These are phyloP conservation scores for Pomacea maculata DNA, from an alignment of 1,140 invertebrate species.

Conservation along the genomic window DNA sequence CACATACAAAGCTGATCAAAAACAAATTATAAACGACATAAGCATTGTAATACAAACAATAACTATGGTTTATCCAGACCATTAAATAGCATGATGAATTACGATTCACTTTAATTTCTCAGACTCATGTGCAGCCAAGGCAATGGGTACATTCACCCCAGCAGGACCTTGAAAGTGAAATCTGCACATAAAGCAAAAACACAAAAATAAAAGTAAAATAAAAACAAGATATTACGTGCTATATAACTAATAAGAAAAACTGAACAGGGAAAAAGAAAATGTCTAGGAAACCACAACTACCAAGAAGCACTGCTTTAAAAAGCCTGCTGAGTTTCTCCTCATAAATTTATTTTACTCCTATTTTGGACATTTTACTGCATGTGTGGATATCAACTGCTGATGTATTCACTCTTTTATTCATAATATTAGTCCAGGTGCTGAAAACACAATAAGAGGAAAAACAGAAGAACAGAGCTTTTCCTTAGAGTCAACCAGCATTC, in stretches of 20 bases:
- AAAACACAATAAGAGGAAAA: no score
- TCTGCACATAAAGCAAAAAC: slow-evolving; percentile 60
- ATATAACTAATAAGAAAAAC: slow-evolving; percentile 3
- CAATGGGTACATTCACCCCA: slow-evolving; percentile 76
- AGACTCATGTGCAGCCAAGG: slow-evolving; percentile 64
- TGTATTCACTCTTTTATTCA: not conserved
- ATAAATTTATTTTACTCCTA: not conserved
- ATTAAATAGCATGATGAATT: not conserved
- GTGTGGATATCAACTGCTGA: not conserved
- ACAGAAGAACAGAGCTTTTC: no score
- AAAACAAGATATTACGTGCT: slow-evolving; percentile 3
- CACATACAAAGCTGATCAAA: no score
- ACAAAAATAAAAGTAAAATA: slow-evolving; percentile 4
- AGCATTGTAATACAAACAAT: no score
- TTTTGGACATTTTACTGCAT: not conserved
- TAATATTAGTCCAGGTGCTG: not conserved
- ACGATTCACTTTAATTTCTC: slow-evolving; percentile 17
- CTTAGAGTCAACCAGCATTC: no score
- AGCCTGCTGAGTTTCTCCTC: not conserved
- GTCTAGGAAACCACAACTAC: no score
- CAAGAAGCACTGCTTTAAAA: no score
- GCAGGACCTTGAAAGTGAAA: slow-evolving; percentile 83
- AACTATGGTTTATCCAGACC: no score
- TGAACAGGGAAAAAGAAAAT: slow-evolving; percentile 1
- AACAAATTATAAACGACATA: no score